These are phyloP conservation scores for Drosophila funebris DNA, from an alignment of 1,140 invertebrate species.

Conservation along the genomic window DNA sequence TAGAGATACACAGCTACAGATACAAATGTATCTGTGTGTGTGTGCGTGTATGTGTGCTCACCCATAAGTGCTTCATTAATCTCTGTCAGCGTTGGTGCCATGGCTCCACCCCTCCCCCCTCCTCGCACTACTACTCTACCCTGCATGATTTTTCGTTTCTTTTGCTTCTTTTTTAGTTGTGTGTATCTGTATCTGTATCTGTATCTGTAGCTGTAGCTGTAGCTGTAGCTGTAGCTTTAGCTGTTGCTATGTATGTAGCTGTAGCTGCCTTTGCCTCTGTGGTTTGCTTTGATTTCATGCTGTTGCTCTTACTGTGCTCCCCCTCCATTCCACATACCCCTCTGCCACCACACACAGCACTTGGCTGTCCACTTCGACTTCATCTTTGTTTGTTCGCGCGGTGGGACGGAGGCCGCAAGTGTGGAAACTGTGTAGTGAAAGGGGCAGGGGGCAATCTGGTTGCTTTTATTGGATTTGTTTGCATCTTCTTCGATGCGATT, in stretches of 20 bases:
- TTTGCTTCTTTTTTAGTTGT: constrained; percentile 22
- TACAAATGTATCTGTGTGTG: constrained; percentile 9
- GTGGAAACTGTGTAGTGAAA: not conserved
- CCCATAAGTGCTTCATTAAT: constrained; percentile 81
- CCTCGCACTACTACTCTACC: too few species aligned
- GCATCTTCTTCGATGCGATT: constrained; percentile 1
- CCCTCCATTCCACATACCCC: not conserved
- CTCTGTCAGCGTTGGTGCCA: constrained; percentile 63
- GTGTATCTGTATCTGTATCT: constrained; percentile 30
- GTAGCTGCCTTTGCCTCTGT: constrained; percentile 12
- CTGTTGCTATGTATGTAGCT: constrained; percentile 22
- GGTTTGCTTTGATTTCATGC: constrained; percentile 49
- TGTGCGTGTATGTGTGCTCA: constrained; percentile 48
- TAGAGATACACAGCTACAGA: constrained; percentile 17
- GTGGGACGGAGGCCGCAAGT: too few species aligned
- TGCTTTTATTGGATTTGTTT: constrained; percentile 5
- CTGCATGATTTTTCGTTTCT: constrained; percentile 27
- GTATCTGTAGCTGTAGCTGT: constrained; percentile 40
- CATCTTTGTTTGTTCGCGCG: constrained; percentile 50
- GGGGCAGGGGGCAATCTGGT: not conserved
- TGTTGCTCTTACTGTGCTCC: constrained; percentile 38
- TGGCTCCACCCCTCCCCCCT: not conserved
- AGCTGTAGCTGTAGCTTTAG: constrained; percentile 24
- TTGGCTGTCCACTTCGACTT: constrained; percentile 36
- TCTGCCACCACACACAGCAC: not conserved